Evolutionary conservation across 2,888 invertebrate genomes (phyloP).

Genomic region (Halictus ligatus): DNA sequence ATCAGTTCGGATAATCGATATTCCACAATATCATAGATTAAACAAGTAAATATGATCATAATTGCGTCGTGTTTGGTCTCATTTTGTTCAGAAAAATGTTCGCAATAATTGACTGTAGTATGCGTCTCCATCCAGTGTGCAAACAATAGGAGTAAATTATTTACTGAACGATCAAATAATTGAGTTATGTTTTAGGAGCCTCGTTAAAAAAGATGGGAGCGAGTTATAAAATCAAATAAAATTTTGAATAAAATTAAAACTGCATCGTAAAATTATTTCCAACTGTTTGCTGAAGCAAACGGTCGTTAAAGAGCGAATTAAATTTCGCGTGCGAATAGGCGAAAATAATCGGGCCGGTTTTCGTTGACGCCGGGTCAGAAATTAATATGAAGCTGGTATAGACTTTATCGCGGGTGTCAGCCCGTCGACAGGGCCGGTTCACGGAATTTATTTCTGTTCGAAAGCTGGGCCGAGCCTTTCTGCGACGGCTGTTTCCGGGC

Average conservation of each 20-base stretch:
- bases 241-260: too few relatives aligned
- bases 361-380: neutral
- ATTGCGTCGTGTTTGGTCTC: neutral
- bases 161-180: neutral
- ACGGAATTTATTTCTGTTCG: conserved; percentile 22
- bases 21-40: too few relatives aligned
- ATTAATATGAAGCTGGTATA: neutral
- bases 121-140: neutral
- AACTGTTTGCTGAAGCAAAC: too few relatives aligned
- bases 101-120: neutral
- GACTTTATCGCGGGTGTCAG: neutral
- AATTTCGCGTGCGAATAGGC: too few relatives aligned
- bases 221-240: too few relatives aligned
- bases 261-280: too few relatives aligned
- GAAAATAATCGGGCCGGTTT: neutral
- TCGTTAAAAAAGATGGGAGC: too few relatives aligned
- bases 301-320: neutral
- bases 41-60: neutral
- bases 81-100: too few relatives aligned
- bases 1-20: too few relatives aligned
- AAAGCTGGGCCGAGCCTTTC: neutral
- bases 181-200: too few relatives aligned
- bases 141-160: neutral
- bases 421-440: neutral
- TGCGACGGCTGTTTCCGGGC: conserved; percentile 1